Evolutionary conservation across 1,140 invertebrate genomes (phyloP).

Genomic region (Cydia amplana): DNA sequence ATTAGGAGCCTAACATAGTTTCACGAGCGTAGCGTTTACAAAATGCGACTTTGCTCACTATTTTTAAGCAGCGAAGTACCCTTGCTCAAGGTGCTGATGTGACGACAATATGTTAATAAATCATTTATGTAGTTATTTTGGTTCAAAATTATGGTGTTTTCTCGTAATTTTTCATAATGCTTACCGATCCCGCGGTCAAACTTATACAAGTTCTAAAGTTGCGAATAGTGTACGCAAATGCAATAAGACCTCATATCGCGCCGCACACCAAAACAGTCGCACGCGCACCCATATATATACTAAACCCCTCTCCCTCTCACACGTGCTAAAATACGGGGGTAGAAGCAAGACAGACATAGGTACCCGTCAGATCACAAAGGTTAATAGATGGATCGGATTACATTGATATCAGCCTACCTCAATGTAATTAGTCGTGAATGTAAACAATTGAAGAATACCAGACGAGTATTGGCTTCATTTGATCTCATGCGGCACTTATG

Average conservation of each 20-base stretch:
- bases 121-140: too few relatives aligned
- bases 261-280: not conserved
- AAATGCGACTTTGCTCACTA: too few relatives aligned
- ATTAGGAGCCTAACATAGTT: too few relatives aligned
- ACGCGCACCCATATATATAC: not conserved
- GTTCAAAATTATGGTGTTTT: too few relatives aligned
- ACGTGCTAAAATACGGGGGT: not conserved
- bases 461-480: too few relatives aligned
- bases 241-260: not conserved
- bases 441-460: not conserved
- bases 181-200: not conserved
- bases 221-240: too few relatives aligned
- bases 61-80: too few relatives aligned
- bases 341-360: not conserved
- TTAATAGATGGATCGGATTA: conserved; percentile 8
- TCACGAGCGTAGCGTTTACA: too few relatives aligned
- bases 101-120: too few relatives aligned
- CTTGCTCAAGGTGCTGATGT: too few relatives aligned
- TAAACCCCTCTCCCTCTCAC: not conserved
- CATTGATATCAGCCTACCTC: conserved; percentile 1
- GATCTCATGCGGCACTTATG: too few relatives aligned
- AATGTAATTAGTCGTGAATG: not conserved
- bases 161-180: not conserved
- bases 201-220: too few relatives aligned
- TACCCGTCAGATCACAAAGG: not conserved